Percentiles rank a stretch among this genome's conserved stretches.
Conservation (phyloP, 2,113 vertebrate genomes). For the Ploceus nigricollis region DNA sequence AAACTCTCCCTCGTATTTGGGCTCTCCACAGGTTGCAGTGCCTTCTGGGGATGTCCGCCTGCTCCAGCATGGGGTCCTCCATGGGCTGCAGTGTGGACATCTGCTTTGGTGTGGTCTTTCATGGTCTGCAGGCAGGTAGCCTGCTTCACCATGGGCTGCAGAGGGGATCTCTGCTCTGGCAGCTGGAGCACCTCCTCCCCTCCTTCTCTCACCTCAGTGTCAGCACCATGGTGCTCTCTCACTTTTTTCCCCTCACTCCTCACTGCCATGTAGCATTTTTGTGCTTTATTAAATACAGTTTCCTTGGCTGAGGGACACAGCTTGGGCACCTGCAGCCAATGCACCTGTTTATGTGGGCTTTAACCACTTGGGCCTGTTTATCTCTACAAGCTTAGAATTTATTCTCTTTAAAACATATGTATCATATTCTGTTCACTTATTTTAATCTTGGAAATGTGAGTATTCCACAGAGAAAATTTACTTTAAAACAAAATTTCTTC, state of each 20-base stretch:
- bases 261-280: not conserved
- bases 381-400: not conserved
- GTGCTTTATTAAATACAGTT: not conserved
- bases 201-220: not conserved
- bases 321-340: too few relatives aligned
- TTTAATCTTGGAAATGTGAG: not conserved
- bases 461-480: not conserved
- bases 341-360: not conserved
- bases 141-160: not conserved
- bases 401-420: not conserved
- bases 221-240: not conserved
- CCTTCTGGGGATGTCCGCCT: not conserved
- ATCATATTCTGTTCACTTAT: not conserved
- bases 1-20: not conserved
- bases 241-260: not conserved
- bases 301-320: rapidly evolving
- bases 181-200: not conserved
- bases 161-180: not conserved
- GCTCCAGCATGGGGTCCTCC: not conserved
- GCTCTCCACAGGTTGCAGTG: not conserved
- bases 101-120: not conserved
- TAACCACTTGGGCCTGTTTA: not conserved
- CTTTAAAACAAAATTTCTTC: not conserved
- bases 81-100: not conserved
- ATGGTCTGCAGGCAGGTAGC: not conserved